Percentiles rank a stretch among this genome's conserved stretches.
Evolutionary conservation across 1,140 invertebrate genomes (phyloP).

Genomic region (Calephelis nemesis): DNA sequence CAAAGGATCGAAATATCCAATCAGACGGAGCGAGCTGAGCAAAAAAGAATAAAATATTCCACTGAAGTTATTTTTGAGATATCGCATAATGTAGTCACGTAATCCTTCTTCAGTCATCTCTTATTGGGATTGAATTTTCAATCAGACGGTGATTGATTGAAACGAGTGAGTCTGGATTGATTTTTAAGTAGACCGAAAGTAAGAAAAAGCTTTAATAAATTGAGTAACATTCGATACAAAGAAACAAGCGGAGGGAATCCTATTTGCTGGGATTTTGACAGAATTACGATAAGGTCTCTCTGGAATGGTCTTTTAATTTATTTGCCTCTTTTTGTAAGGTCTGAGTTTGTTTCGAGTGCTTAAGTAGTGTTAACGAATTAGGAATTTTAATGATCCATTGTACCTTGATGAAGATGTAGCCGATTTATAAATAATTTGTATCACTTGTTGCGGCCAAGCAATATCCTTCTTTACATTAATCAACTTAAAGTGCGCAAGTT

Average conservation of each 20-base stretch:
- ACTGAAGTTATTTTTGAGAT: slow-evolving; percentile 31
- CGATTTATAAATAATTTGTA: slow-evolving; percentile 29
- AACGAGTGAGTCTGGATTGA: slow-evolving; percentile 59
- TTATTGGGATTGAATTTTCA: slow-evolving; percentile 69
- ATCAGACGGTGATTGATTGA: slow-evolving; percentile 67
- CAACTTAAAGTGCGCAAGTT: too few relatives aligned
- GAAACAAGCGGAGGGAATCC: slow-evolving; percentile 56
- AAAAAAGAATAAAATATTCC: slow-evolving; percentile 18
- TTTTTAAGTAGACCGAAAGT: slow-evolving; percentile 65
- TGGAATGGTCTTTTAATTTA: slow-evolving; percentile 19
- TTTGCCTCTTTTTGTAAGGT: slow-evolving; percentile 1
- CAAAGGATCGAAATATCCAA: not conserved
- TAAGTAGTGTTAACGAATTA: slow-evolving; percentile 14
- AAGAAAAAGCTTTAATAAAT: slow-evolving; percentile 62
- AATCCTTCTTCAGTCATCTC: slow-evolving; percentile 64
- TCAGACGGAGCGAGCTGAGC: slow-evolving; percentile 1
- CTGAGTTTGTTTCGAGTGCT: not conserved
- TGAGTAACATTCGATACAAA: slow-evolving; percentile 59
- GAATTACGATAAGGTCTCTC: slow-evolving; percentile 49
- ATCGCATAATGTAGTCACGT: slow-evolving; percentile 61
- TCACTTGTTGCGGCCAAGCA: not conserved
- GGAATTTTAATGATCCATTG: slow-evolving; percentile 13
- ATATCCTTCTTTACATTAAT: too few relatives aligned
- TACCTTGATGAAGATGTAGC: slow-evolving; percentile 14
- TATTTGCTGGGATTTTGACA: slow-evolving; percentile 55